Evolutionary conservation across 35 echinoderm and acorn worm genomes (phyloP), one percentile per base, ranked within the genome.

Genomic region (Acanthaster planci): DNA sequence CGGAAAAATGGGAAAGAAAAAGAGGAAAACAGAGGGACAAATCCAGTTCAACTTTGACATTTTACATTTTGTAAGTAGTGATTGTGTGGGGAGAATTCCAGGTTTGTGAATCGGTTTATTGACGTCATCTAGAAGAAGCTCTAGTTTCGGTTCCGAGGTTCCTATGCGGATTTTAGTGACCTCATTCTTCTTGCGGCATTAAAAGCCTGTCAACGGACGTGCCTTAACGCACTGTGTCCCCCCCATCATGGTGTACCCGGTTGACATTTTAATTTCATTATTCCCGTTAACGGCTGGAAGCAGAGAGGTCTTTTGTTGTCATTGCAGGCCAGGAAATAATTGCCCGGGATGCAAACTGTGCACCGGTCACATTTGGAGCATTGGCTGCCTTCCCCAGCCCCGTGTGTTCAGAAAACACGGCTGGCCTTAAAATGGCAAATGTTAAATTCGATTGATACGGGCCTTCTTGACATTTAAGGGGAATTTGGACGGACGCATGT

Each of bases 211-310:
- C 21, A 12, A 29, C 30, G 64, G 64, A 26, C 64, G 34, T 26
- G 64, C 64, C 30, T 34, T 72, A 21, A 72, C 64, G 30, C 22
- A 34, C 64, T 26, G 14, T 26, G 21, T 26, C 42, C 42, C 42
- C 42, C 42, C 42, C n/a, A n/a, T 47, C 42, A 47, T 47, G 7
- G 22, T 72, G n/a, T 72, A 29, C 64, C 64, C 14, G 64, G 64
- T 30, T 72, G 64, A 72, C 64, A 72, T 72, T 72, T 72, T 72
- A 72, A 72, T 72, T 72, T 72, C 64, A 72, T 72, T 72, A 72
- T 72, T 72, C 64, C 42, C 64, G 64, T 35, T 72, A 72, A 26
- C 64, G 26, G 64, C 64, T 19, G 64, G 64, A 72, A 72, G 64
- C 30, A 19, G 64, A 26, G 23, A 26, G 34, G 64, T 72, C 64